phyloP scores from a whole-genome alignment of 2,888 invertebrate species.

The Scrobipalpa costella region DNA sequence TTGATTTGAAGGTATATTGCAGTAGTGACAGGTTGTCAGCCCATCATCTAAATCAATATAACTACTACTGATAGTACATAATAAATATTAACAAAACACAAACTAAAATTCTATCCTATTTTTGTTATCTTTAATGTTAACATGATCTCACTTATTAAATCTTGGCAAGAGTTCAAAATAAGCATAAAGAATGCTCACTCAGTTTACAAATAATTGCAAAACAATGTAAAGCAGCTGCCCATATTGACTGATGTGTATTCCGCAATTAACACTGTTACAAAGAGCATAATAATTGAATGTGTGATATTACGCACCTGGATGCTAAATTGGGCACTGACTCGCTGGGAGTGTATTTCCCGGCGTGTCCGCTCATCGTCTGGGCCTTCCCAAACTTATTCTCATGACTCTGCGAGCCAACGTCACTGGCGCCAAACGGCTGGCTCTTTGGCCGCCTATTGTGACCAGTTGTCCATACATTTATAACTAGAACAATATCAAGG shows the following conservation, averaged over 20 bases:
- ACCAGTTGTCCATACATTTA: slow-evolving; percentile 93
- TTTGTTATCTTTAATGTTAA: too few species aligned
- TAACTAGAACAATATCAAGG: slow-evolving; percentile 78
- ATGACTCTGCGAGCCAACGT: slow-evolving; percentile 64
- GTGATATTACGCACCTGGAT: slow-evolving; percentile 58
- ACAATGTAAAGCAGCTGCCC: neutral
- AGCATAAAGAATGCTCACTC: neutral
- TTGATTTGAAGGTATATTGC: too few species aligned
- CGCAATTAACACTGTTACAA: slow-evolving; percentile 7
- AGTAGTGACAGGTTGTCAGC: too few species aligned
- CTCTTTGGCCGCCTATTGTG: slow-evolving; percentile 80
- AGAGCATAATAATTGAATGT: slow-evolving; percentile 3
- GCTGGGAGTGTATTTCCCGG: slow-evolving; percentile 90
- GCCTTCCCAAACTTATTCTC: slow-evolving; percentile 89
- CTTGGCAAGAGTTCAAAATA: neutral
- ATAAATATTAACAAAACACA: neutral
- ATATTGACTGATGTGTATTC: neutral
- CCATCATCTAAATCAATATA: too few species aligned
- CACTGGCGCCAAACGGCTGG: slow-evolving; percentile 68
- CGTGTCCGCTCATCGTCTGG: slow-evolving; percentile 89
- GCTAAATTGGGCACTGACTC: slow-evolving; percentile 79
- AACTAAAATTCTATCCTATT: neutral
- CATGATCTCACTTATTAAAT: neutral
- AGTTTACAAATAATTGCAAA: neutral
- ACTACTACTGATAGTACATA: too few species aligned